Percentiles rank a stretch among this genome's conserved stretches.
These are phyloP conservation scores for Halcyon leucocephala DNA, from an alignment of 2,797 vertebrate species.

Conservation along the genomic window DNA sequence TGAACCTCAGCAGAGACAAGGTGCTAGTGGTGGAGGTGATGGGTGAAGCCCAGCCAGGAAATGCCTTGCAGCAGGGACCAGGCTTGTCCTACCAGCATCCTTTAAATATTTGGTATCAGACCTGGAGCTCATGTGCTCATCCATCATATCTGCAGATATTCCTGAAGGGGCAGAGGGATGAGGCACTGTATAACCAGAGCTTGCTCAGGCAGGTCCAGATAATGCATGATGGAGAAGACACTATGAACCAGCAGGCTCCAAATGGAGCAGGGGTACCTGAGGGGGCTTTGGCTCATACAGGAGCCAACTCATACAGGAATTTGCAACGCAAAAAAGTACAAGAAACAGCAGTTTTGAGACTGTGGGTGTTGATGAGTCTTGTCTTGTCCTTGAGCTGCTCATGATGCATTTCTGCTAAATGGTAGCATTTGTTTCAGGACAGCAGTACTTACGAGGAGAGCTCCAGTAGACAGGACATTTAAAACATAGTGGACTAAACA, in stretches of 20 bases:
- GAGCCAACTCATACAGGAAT: neutral
- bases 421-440: neutral
- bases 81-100: neutral
- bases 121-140: neutral
- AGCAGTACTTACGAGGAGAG: neutral
- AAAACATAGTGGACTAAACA: neutral
- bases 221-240: neutral
- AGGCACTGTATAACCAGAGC: neutral
- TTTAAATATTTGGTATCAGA: neutral
- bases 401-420: neutral
- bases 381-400: neutral
- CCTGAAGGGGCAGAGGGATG: neutral
- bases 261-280: neutral
- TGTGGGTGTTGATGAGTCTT: neutral
- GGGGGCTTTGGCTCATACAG: neutral
- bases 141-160: neutral
- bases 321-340: neutral
- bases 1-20: neutral
- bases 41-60: neutral
- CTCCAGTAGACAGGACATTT: neutral
- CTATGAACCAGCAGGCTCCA: neutral
- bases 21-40: neutral
- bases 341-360: neutral
- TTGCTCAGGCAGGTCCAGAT: neutral
- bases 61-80: neutral